phyloP scores from a whole-genome alignment of 2,888 invertebrate genomes.

The Synergus itoensis region DNA sequence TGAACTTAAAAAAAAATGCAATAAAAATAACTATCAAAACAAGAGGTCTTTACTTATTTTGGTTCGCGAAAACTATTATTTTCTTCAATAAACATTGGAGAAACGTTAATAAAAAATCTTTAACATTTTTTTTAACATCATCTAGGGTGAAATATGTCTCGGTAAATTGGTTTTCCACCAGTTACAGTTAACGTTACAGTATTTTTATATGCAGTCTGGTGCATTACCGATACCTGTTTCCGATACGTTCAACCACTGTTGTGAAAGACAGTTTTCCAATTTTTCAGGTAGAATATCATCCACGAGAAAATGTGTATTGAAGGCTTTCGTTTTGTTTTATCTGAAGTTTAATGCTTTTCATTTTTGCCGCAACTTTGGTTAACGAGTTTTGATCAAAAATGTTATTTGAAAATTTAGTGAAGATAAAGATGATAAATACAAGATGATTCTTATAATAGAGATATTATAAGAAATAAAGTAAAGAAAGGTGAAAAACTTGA shows the following conservation, averaged over 20 bases:
- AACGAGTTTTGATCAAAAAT: too few relatives aligned
- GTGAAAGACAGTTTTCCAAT: neutral
- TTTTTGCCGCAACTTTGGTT: too few relatives aligned
- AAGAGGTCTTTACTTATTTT: neutral
- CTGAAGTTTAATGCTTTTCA: too few relatives aligned
- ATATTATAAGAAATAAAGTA: neutral
- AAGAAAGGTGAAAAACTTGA: neutral
- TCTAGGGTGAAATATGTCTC: too few relatives aligned
- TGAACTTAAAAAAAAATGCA: slow-evolving; percentile 9
- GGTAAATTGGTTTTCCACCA: too few relatives aligned
- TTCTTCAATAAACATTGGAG: neutral
- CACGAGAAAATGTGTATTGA: too few relatives aligned
- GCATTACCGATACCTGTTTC: slow-evolving; percentile 14
- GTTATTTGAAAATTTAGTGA: too few relatives aligned
- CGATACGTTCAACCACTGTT: neutral
- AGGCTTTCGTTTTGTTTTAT: too few relatives aligned
- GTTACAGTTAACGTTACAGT: too few relatives aligned
- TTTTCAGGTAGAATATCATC: too few relatives aligned
- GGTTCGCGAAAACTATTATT: neutral
- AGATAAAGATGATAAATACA: neutral
- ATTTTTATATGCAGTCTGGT: slow-evolving; percentile 19
- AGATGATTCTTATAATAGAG: neutral
- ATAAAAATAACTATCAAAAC: slow-evolving; percentile 11
- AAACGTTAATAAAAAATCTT: too few relatives aligned
- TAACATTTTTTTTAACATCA: too few relatives aligned